These are phyloP conservation scores for Ennomos quercinarius DNA, from an alignment of 2,888 invertebrate species.

Conservation along the genomic window DNA sequence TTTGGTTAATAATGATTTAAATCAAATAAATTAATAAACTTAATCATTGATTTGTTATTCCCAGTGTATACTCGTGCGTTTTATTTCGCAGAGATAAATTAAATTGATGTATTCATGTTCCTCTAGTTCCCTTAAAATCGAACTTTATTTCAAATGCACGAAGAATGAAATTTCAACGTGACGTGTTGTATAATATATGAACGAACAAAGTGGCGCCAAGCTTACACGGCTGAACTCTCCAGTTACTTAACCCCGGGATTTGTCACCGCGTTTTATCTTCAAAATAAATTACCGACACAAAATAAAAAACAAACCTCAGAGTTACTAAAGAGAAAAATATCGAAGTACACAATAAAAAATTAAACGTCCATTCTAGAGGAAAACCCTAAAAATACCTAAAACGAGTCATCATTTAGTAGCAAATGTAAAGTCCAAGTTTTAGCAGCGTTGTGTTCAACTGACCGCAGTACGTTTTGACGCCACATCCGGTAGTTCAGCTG, in stretches of 20 bases:
- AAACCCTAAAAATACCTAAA: too few relatives aligned
- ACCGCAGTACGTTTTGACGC: slow-evolving; percentile 16
- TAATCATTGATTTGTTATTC: too few relatives aligned
- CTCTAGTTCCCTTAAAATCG: too few relatives aligned
- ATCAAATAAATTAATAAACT: too few relatives aligned
- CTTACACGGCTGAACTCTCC: background rate
- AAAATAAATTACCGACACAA: slow-evolving; percentile 6
- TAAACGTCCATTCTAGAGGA: slow-evolving; percentile 31
- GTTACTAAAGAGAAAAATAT: slow-evolving; percentile 9
- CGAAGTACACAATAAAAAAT: slow-evolving; percentile 29
- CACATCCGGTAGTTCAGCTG: slow-evolving; percentile 52
- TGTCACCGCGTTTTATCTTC: slow-evolving; percentile 1
- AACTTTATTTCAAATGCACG: background rate
- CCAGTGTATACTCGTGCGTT: too few relatives aligned
- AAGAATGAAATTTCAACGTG: background rate
- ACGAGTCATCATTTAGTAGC: too few relatives aligned
- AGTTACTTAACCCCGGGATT: background rate
- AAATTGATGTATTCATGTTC: too few relatives aligned
- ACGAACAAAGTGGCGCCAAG: slow-evolving; percentile 1
- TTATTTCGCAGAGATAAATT: too few relatives aligned
- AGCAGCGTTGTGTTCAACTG: background rate
- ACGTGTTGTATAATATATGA: background rate
- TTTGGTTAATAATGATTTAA: too few relatives aligned
- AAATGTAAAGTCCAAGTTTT: too few relatives aligned
- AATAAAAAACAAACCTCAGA: slow-evolving; percentile 7